Evolutionary conservation across 2,797 vertebrate genomes (phyloP).

Genomic region (Lacerta agilis): DNA sequence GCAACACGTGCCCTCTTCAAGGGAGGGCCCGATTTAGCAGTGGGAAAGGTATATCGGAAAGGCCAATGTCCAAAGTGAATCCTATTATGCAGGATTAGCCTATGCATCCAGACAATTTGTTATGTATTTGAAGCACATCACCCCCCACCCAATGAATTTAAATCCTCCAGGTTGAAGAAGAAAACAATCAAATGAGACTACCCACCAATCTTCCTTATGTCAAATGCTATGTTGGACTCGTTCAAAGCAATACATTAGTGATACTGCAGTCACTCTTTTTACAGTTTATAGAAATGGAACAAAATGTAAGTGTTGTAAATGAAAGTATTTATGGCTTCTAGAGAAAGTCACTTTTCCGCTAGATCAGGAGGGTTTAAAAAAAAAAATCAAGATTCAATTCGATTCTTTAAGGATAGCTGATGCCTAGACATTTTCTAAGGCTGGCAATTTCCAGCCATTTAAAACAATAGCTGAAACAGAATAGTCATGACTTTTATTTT

Average conservation of each 20-base stretch:
- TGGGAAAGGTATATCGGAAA: constrained; percentile 60
- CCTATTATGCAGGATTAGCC: constrained; percentile 53
- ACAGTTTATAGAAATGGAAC: constrained; percentile 43
- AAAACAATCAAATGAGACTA: constrained; percentile 55
- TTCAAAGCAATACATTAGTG: constrained; percentile 28
- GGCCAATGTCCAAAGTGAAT: constrained; percentile 39
- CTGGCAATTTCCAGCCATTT: not conserved
- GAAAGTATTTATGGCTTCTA: not conserved
- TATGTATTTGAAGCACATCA: constrained; percentile 36
- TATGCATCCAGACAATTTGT: constrained; percentile 47
- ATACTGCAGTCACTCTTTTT: constrained; percentile 46
- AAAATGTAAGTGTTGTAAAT: not conserved
- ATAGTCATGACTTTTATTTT: constrained; percentile 42
- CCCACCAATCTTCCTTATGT: constrained; percentile 43
- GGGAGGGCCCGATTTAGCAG: constrained; percentile 30
- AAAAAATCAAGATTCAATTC: constrained; percentile 40
- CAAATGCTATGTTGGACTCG: constrained; percentile 25
- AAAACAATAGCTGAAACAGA: not conserved
- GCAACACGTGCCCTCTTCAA: too few relatives aligned
- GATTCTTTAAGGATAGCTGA: constrained; percentile 44
- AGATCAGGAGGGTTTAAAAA: constrained; percentile 9
- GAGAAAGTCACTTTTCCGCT: constrained; percentile 17
- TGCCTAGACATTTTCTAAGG: not conserved
- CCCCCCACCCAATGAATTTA: constrained; percentile 35
- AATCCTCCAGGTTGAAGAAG: constrained; percentile 34